phyloP scores from a whole-genome alignment of 2,113 vertebrate genomes.

The Cavia aperea region DNA sequence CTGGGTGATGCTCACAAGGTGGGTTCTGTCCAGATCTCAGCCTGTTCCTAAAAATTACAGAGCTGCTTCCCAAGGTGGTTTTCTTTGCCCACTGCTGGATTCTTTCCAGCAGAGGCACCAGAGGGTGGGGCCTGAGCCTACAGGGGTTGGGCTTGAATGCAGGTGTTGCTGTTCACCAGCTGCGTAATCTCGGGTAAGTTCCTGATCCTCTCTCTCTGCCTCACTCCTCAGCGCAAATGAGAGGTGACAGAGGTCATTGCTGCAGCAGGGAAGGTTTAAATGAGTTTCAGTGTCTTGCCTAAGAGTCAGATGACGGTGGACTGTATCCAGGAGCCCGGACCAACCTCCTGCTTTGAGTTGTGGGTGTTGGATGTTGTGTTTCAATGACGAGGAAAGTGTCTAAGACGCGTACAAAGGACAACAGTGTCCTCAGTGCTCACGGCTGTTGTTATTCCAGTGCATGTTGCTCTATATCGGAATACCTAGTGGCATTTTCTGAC shows the following conservation, averaged over 20 bases:
- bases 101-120: background rate
- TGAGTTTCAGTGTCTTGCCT: background rate
- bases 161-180: background rate
- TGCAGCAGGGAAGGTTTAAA: background rate
- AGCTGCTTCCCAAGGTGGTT: background rate
- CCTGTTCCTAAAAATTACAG: background rate
- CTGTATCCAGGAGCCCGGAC: background rate
- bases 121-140: background rate
- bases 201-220: background rate
- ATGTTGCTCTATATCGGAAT: background rate
- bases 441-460: background rate
- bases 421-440: background rate
- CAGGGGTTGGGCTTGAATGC: background rate
- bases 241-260: fast-evolving
- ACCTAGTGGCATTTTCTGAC: background rate
- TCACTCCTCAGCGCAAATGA: background rate
- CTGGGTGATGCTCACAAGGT: background rate
- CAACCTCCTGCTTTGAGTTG: background rate
- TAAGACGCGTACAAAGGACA: background rate
- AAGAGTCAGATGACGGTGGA: background rate
- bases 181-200: background rate
- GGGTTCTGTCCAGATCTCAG: background rate
- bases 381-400: background rate
- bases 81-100: background rate
- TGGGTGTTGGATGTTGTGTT: background rate